A percentile compares a stretch with the other conserved stretches of the same genome.
Evolutionary conservation across 2,888 invertebrate species (phyloP).

Genomic region (Pollenia angustigena): DNA sequence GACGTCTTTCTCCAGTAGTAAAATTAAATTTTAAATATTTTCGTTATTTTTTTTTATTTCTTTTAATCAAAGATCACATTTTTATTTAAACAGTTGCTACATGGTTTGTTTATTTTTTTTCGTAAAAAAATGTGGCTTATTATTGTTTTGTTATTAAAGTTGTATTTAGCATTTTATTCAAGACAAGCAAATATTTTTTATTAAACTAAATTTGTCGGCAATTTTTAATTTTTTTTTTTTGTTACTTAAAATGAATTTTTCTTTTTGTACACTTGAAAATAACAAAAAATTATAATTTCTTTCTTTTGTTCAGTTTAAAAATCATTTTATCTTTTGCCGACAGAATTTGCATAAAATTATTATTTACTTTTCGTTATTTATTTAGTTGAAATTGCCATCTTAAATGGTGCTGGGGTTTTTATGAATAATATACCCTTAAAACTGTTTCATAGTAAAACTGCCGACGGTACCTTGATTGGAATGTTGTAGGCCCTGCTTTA

Average conservation of each 20-base stretch:
- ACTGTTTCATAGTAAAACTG: neutral
- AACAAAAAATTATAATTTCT: constrained; percentile 26
- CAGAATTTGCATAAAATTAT: constrained; percentile 17
- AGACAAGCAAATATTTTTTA: constrained; percentile 4
- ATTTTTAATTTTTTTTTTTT: constrained; percentile 44
- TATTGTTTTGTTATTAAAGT: neutral
- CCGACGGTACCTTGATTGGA: constrained; percentile 16
- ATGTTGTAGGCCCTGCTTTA: neutral
- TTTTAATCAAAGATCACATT: constrained; percentile 40
- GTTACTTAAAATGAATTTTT: constrained; percentile 11
- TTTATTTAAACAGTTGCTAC: constrained; percentile 64
- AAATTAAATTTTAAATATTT: neutral
- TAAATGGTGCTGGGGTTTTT: neutral
- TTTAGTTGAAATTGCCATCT: constrained; percentile 48
- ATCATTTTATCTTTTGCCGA: constrained; percentile 61
- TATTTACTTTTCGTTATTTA: constrained; percentile 46
- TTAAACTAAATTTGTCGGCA: constrained; percentile 51
- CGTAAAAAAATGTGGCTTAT: neutral
- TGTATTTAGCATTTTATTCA: constrained; percentile 8
- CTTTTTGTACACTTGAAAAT: constrained; percentile 31
- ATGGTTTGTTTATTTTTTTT: neutral
- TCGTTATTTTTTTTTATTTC: too few species aligned
- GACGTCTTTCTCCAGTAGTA: too few species aligned
- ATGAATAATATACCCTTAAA: neutral
- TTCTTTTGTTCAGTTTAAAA: constrained; percentile 28